Evolutionary conservation across 30 jellyfish, hydroid and myxozoan species (phyloP).

Genomic region (Pelagia noctiluca): DNA sequence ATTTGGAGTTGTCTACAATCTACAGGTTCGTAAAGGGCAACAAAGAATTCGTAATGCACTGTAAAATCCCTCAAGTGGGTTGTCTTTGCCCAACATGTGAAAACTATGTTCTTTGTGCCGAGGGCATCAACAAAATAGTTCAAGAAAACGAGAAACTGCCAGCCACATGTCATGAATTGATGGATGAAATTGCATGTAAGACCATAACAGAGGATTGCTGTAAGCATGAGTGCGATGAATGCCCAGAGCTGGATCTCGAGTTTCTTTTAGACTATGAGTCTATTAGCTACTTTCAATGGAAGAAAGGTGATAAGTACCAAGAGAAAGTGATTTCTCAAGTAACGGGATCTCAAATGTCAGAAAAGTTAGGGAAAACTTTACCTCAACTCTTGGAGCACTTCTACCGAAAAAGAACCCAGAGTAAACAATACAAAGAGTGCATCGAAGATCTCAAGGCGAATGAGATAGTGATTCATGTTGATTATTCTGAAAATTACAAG

Average conservation of each 20-base stretch:
- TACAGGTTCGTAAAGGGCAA: slow-evolving; percentile 18
- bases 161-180: background rate
- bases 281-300: background rate
- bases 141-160: background rate
- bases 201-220: slow-evolving; percentile 15
- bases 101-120: background rate
- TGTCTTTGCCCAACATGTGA: slow-evolving; percentile 18
- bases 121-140: background rate
- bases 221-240: slow-evolving; percentile 1
- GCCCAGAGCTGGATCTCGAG: slow-evolving; percentile 3
- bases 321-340: background rate
- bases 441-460: slow-evolving; percentile 11
- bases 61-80: slow-evolving; percentile 22
- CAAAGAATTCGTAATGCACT: slow-evolving; percentile 14
- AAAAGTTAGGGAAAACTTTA: no score
- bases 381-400: no score
- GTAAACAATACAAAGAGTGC: slow-evolving; percentile 20
- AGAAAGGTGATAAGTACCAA: slow-evolving; percentile 11
- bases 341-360: background rate
- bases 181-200: background rate
- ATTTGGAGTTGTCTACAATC: slow-evolving; percentile 8
- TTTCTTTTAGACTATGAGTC: slow-evolving; percentile 3
- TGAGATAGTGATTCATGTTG: slow-evolving; percentile 16
- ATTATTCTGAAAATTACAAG: slow-evolving; percentile 21
- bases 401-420: no score